Evolutionary conservation across 2,888 invertebrate genomes (phyloP), one percentile per base, ranked within the genome.

Genomic region (Carterocephalus palaemon): DNA sequence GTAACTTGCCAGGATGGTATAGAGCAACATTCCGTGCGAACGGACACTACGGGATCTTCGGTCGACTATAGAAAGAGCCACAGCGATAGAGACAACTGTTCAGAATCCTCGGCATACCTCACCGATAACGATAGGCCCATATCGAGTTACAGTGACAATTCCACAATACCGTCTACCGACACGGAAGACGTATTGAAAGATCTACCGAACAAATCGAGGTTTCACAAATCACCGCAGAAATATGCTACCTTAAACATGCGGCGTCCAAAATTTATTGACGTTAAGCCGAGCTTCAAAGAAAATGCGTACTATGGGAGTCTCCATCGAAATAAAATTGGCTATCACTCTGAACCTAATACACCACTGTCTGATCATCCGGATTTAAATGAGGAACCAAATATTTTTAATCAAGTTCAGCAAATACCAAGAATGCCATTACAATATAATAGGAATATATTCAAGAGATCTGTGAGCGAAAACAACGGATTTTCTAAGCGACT

Each of bases 41-140:
- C 77, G 47, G 81, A 84, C 61, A 72, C 75, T 64, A 77, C 81
- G 57, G 75, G 79, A 58, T 81, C 79, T 52, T 77, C 75, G 26
- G 67, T 75, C 53, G 82, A 80, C 71, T 83, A 65, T 60, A 81
- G 85, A 75, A 79, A 83, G 70, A 81, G 79, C 56, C 79, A 81
- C 54, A 80, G 77, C 60, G 85, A 85, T 69, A 75, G 84, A 60
- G 86, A 86, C 79, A 85, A 86, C 75, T 85, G 85, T 65, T 86
- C 86, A 43, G 86, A 86, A 70, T 78, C 86, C 29, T 86, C 86
- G 43, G 85, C 85, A 55, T 85, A 85, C 59, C 66, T 85, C 52
- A 86, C 86, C 42, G 86, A 86, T 64, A 86, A 83, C 60, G 86
- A 86, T 56, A 70, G 86, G 51, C 86, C 86, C 54, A 85, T 86